Conservation (phyloP, 2,113 vertebrate species). For the Tachuris rubrigastra region DNA sequence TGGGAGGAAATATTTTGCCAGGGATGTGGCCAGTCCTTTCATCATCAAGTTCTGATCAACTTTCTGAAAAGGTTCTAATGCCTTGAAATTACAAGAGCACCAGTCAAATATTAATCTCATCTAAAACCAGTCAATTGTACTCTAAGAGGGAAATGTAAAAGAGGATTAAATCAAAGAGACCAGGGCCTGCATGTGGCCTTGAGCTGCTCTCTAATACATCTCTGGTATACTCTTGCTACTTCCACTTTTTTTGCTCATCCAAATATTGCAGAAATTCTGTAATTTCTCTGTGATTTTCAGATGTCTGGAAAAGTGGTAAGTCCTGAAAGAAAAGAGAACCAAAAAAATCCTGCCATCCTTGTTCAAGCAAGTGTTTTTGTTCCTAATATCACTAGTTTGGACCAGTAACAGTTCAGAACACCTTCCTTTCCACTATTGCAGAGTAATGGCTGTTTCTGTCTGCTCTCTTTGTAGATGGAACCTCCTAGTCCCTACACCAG, state of each 20-base stretch:
- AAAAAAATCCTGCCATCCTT: neutral
- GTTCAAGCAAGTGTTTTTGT: neutral
- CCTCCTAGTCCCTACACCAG: constrained; percentile 63
- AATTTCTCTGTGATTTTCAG: neutral
- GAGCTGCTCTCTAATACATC: neutral
- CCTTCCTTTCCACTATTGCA: neutral
- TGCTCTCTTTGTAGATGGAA: constrained; percentile 59
- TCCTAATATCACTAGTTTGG: fast-evolving
- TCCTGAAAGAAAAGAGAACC: neutral
- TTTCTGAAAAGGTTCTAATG: neutral
- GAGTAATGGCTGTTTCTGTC: constrained; percentile 21
- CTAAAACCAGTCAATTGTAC: neutral
- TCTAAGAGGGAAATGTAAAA: neutral
- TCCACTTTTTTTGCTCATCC: neutral
- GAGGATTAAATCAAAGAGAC: neutral
- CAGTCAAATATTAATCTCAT: neutral
- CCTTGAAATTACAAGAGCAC: neutral
- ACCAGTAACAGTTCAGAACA: neutral
- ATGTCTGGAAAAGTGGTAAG: neutral
- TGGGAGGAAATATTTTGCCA: neutral
- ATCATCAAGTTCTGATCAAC: neutral
- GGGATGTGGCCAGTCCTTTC: neutral
- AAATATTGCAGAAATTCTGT: neutral
- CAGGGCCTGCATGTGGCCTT: neutral
- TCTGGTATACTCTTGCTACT: neutral